Evolutionary conservation across 2,888 invertebrate genomes (phyloP).

Genomic region (Spodoptera exigua): DNA sequence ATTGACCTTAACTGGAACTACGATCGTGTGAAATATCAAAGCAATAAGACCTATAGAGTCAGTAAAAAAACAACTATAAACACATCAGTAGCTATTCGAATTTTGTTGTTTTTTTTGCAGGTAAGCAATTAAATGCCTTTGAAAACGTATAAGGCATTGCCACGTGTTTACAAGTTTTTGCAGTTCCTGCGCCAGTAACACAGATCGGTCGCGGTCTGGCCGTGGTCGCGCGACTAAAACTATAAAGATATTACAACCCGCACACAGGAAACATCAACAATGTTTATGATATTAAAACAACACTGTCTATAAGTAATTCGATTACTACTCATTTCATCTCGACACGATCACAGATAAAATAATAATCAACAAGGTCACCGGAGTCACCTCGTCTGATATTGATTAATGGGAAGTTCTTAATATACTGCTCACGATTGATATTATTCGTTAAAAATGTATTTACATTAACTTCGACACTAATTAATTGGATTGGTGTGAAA

Average conservation of each 20-base stretch:
- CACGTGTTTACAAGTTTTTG: conserved; percentile 38
- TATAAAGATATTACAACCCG: conserved; percentile 23
- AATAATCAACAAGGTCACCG: conserved; percentile 69
- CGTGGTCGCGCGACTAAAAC: conserved; percentile 18
- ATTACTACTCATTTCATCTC: conserved; percentile 65
- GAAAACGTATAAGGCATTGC: conserved; percentile 14
- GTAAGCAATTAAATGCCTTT: conserved; percentile 18
- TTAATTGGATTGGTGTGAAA: conserved; percentile 57
- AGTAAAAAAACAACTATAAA: conserved; percentile 30
- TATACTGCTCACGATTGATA: conserved; percentile 68
- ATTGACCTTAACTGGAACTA: conserved; percentile 26
- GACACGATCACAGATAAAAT: conserved; percentile 61
- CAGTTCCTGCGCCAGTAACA: conserved; percentile 11
- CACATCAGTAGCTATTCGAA: conserved; percentile 4
- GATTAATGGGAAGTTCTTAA: conserved; percentile 77
- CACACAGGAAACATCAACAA: conserved; percentile 52
- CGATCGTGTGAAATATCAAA: conserved; percentile 12
- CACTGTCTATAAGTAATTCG: conserved; percentile 54
- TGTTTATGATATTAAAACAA: conserved; percentile 52
- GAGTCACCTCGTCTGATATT: conserved; percentile 74
- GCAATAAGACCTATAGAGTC: conserved; percentile 22
- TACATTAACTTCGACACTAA: conserved; percentile 71
- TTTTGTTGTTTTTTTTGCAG: conserved; percentile 14
- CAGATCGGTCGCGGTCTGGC: conserved; percentile 29
- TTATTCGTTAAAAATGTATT: conserved; percentile 65